Percentiles rank a stretch among this genome's conserved stretches.
Conservation (phyloP, 2,797 vertebrate genomes). For the Bryconaethiops microstoma region DNA sequence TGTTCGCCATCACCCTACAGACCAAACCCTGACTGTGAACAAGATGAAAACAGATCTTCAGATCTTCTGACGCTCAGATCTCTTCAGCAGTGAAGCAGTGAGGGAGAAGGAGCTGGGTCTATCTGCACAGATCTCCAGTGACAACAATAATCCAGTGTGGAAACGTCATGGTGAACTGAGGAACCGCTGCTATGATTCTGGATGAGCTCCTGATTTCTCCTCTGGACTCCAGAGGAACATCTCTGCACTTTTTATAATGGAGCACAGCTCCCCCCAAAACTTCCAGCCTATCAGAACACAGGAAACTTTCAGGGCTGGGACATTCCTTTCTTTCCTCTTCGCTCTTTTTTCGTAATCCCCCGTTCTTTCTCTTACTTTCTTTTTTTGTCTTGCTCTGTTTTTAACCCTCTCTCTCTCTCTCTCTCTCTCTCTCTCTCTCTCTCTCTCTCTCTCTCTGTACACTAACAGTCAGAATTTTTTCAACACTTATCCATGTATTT, state of each 20-base stretch:
- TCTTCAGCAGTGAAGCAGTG: not conserved
- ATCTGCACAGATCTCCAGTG: conserved; percentile 17
- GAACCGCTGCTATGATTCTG: conserved; percentile 25
- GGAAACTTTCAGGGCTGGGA: conserved; percentile 39
- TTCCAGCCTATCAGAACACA: conserved; percentile 70
- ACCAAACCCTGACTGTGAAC: not conserved
- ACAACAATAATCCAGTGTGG: conserved; percentile 53
- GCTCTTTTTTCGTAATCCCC: not conserved
- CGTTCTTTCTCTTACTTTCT: not conserved
- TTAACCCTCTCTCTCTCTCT: not conserved
- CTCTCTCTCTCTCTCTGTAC: no score
- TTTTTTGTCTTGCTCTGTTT: not conserved
- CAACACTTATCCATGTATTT: no score
- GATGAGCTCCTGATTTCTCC: not conserved
- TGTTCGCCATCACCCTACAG: conserved; percentile 82
- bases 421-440: not conserved
- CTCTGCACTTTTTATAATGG: conserved; percentile 66
- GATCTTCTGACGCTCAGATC: not conserved
- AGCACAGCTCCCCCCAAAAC: conserved; percentile 53
- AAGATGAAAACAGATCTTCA: not conserved
- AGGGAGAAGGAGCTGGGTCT: not conserved
- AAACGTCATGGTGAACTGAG: conserved; percentile 34
- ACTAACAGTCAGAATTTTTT: no score
- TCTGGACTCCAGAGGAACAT: conserved; percentile 22
- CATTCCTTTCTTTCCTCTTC: not conserved